Conservation (phyloP, 2,888 invertebrate genomes). For the Trichopria drosophilae region DNA sequence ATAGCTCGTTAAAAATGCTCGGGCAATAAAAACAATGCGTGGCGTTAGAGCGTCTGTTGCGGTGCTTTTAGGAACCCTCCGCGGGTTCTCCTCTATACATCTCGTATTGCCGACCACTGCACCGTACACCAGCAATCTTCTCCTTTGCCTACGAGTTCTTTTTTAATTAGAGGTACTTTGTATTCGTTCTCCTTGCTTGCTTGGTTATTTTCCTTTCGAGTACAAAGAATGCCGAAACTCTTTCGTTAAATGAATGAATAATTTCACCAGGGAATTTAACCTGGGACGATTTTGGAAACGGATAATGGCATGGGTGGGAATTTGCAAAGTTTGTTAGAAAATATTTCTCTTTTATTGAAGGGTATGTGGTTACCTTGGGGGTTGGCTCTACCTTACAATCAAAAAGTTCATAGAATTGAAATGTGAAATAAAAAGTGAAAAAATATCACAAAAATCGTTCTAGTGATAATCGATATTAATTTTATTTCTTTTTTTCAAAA, state of each 20-base stretch:
- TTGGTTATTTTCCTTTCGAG: too few relatives aligned
- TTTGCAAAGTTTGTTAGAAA: not conserved
- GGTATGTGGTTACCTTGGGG: too few relatives aligned
- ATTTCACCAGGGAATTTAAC: not conserved
- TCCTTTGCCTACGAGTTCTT: conserved; percentile 41
- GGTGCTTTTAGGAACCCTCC: conserved; percentile 21
- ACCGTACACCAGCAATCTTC: conserved; percentile 37
- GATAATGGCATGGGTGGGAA: conserved; percentile 14
- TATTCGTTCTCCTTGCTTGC: conserved; percentile 38
- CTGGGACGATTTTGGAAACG: conserved; percentile 5
- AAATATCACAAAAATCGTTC: too few relatives aligned
- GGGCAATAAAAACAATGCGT: conserved; percentile 32
- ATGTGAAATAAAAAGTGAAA: too few relatives aligned
- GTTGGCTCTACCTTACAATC: too few relatives aligned
- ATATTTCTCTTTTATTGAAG: conserved; percentile 10
- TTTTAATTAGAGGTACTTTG: conserved; percentile 50
- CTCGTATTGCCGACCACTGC: too few relatives aligned
- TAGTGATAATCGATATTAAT: too few relatives aligned
- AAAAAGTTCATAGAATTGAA: too few relatives aligned
- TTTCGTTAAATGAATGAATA: not conserved
- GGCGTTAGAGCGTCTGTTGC: conserved; percentile 22
- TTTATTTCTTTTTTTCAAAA: too few relatives aligned
- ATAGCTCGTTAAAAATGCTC: conserved; percentile 30
- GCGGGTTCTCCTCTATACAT: conserved; percentile 11
- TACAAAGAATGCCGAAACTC: too few relatives aligned